Conservation (phyloP, 2,888 invertebrate species). For the Tinea semifulvella region DNA sequence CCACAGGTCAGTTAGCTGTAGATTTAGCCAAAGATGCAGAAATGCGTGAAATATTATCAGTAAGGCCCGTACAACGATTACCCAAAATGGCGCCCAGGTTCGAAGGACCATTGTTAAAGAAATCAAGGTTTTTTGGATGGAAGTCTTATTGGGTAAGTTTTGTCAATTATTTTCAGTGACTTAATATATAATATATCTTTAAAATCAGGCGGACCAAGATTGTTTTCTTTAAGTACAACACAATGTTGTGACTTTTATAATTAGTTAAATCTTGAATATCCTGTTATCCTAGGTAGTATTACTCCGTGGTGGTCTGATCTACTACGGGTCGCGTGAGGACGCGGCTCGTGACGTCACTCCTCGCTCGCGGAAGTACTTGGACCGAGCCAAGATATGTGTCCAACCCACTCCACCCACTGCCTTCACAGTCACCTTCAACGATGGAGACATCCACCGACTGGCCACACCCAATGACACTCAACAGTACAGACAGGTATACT, state of each 20-base stretch:
- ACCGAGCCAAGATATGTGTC: conserved; percentile 62
- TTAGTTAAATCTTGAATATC: too few species aligned
- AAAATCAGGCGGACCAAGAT: too few species aligned
- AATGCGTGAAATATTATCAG: conserved; percentile 71
- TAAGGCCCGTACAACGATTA: conserved; percentile 68
- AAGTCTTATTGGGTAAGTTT: conserved; percentile 67
- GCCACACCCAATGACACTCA: conserved; percentile 38
- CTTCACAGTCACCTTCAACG: conserved; percentile 60
- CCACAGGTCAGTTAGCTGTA: conserved; percentile 60
- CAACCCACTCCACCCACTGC: conserved; percentile 51
- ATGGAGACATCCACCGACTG: conserved; percentile 65
- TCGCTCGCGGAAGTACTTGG: conserved; percentile 71
- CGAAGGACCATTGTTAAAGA: conserved; percentile 71
- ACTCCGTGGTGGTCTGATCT: conserved; percentile 72
- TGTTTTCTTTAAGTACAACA: too few species aligned
- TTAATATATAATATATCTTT: too few species aligned
- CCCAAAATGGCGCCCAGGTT: conserved; percentile 67
- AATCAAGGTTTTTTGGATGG: conserved; percentile 72
- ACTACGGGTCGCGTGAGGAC: conserved; percentile 69
- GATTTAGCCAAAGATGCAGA: conserved; percentile 69
- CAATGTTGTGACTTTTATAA: too few species aligned
- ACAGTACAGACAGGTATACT: conserved; percentile 51
- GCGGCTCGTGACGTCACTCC: conserved; percentile 64
- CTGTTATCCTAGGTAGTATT: conserved; percentile 70
- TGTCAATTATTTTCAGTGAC: too few species aligned